phyloP scores from a whole-genome alignment of 2,797 vertebrate species.

The Pipistrellus pygmaeus region DNA sequence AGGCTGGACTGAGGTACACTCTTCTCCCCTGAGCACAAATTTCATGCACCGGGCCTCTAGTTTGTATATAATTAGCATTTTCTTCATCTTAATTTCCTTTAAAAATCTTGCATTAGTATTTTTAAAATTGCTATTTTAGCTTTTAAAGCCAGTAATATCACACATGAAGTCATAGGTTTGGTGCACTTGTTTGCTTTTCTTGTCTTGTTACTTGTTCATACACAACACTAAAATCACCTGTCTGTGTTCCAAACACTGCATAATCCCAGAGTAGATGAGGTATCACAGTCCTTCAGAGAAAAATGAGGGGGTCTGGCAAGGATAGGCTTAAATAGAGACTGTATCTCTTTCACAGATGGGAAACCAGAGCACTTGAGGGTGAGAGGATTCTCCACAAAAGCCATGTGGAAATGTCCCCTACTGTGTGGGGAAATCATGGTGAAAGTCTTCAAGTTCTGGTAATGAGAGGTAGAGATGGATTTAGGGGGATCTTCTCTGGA shows the following conservation, averaged over 20 bases:
- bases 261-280: not conserved
- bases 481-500: not conserved
- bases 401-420: not conserved
- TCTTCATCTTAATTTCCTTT: not conserved
- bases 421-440: not conserved
- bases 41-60: no score
- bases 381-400: not conserved
- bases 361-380: not conserved
- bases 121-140: not conserved
- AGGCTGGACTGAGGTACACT: no score
- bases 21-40: no score
- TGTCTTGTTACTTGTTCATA: not conserved
- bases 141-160: not conserved
- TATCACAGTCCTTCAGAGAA: not conserved
- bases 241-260: rapidly evolving
- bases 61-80: not conserved
- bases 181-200: not conserved
- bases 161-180: not conserved
- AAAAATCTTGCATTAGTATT: not conserved
- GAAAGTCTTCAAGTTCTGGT: not conserved
- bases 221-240: rapidly evolving
- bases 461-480: not conserved
- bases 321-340: not conserved
- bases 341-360: not conserved
- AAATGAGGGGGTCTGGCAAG: not conserved